A percentile compares a stretch with the other conserved stretches of the same genome.
Evolutionary conservation across 2,797 vertebrate genomes (phyloP).

Genomic region (Notoglanidium macrostoma): DNA sequence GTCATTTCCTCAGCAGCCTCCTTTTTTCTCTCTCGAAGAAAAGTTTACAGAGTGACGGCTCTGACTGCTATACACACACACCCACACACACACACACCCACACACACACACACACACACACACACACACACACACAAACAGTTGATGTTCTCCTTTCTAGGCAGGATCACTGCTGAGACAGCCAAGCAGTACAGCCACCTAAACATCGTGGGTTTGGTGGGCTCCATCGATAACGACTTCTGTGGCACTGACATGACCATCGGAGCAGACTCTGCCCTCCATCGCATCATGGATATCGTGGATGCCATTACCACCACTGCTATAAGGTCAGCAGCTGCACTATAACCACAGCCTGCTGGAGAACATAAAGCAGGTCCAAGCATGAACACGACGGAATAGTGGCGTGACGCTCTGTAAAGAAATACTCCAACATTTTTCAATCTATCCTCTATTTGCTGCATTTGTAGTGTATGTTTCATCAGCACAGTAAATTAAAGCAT

Average conservation of each 20-base stretch:
- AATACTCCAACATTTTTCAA: background rate
- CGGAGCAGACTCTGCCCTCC: slow-evolving; percentile 89
- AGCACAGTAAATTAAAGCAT: background rate
- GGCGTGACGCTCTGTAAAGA: background rate
- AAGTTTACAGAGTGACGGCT: background rate
- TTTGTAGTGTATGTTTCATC: background rate
- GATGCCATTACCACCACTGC: slow-evolving; percentile 94
- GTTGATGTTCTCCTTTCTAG: slow-evolving; percentile 63
- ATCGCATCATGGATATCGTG: slow-evolving; percentile 92
- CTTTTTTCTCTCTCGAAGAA: background rate
- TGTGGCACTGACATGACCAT: slow-evolving; percentile 98
- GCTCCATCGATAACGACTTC: slow-evolving; percentile 97
- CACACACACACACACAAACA: background rate
- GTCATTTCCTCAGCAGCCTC: background rate
- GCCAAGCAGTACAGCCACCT: slow-evolving; percentile 78
- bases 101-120: background rate
- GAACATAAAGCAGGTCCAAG: background rate
- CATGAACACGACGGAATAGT: background rate
- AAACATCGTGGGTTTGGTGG: slow-evolving; percentile 93
- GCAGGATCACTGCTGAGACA: slow-evolving; percentile 81
- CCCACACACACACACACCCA: too few relatives aligned
- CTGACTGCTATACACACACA: background rate
- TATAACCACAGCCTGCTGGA: background rate
- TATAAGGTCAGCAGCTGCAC: slow-evolving; percentile 77
- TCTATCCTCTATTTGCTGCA: background rate